Evolutionary conservation across 1,140 invertebrate genomes (phyloP), one percentile per base, ranked within the genome.

Genomic region (Atta texana): DNA sequence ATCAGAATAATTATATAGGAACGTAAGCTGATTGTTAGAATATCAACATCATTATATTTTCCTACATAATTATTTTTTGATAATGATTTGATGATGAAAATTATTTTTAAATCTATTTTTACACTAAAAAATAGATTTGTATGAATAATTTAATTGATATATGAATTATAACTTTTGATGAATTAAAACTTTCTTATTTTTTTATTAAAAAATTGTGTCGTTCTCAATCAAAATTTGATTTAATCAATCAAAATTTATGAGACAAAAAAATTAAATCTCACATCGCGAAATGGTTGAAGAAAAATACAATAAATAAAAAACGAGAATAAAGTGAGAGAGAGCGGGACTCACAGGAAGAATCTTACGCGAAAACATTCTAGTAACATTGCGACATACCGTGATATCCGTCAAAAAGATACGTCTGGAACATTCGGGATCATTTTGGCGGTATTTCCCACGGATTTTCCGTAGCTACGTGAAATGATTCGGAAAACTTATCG

Each of bases 371-470:
- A 57, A 14, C n/a, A 0, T 59, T 59, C 12, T 14, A 8, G 21
- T 21, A 24, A 75, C 28, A 8, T 39, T 31, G 14, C n/a, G 5
- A 0, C 5, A 8, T 18, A 64, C 10, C 64, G 14, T 34, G 53
- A 39, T 74, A 57, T 39, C 34, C 28, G 31, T 12, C 34, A 28
- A 75, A 2, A 14, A 39, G 53, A 57, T 34, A 74, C n/a, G 10
- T 57, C 7, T 39, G 71, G n/a, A 16, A 75, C 31, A 61, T 75
- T 75, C 55, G n/a, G 34, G n/a, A 75, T 39, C 10, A 74, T 74
- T 21, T 57, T 31, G 5, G 28, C 16, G 51, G 1, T 55, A 74
- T 74, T 57, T 59, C 28, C 16, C 69, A 18, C 51, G 51, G 51
- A 74, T 74, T 74, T 57, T 6, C 18, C 28, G 31, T 34, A 31